A percentile compares a stretch with the other conserved stretches of the same genome.
These are phyloP conservation scores for Drosophila siamana DNA, from an alignment of 2,888 invertebrate genomes.

Conservation along the genomic window DNA sequence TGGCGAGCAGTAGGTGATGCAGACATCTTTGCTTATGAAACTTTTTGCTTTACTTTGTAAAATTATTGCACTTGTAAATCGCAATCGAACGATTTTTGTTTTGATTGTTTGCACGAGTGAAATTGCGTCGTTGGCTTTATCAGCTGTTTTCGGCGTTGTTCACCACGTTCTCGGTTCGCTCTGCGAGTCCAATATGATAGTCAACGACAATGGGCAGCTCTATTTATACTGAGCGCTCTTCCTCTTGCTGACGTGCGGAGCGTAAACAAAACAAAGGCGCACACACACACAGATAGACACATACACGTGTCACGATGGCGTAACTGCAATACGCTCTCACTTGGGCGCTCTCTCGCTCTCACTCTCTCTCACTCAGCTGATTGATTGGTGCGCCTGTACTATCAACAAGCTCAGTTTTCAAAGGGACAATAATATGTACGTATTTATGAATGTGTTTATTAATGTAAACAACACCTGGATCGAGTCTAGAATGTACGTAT, in stretches of 20 bases:
- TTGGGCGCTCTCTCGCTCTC: conserved; percentile 1
- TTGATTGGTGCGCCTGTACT: not conserved
- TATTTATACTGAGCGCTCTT: conserved; percentile 56
- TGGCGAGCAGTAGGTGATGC: conserved; percentile 93
- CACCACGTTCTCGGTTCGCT: conserved; percentile 23
- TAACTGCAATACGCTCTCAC: conserved; percentile 27
- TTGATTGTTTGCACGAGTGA: conserved; percentile 27
- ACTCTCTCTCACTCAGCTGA: conserved; percentile 4
- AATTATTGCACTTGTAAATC: conserved; percentile 39
- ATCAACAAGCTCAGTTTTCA: conserved; percentile 21
- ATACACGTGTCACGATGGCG: conserved; percentile 29
- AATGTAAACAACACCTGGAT: conserved; percentile 3
- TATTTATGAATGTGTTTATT: conserved; percentile 10
- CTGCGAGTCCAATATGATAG: conserved; percentile 36
- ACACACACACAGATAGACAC: conserved; percentile 5
- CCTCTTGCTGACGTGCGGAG: conserved; percentile 30
- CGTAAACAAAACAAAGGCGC: conserved; percentile 53
- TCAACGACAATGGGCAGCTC: conserved; percentile 2
- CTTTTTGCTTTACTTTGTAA: conserved; percentile 40
- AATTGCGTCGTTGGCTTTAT: conserved; percentile 52
- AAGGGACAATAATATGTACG: conserved; percentile 9
- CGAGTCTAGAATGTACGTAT: not conserved
- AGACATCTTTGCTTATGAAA: conserved; percentile 88
- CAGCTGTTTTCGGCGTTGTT: conserved; percentile 15
- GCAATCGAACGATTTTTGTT: conserved; percentile 51